Conservation (phyloP, 1,140 invertebrate species). For the Drosophila varians region DNA sequence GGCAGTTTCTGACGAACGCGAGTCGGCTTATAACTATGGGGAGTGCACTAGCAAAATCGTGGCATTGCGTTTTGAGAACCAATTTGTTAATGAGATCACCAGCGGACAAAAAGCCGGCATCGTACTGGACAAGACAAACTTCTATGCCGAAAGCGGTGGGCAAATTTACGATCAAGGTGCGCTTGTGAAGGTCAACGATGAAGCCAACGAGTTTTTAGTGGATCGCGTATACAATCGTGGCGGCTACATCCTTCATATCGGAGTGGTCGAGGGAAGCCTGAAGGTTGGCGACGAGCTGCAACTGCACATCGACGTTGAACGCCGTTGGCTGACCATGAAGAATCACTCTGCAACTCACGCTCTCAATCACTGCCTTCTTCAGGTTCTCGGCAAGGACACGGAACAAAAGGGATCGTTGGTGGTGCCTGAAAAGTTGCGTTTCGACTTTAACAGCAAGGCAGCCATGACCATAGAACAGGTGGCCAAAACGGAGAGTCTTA, state of each 20-base stretch:
- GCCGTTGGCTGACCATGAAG: constrained; percentile 96
- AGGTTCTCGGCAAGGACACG: constrained; percentile 94
- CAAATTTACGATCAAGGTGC: constrained; percentile 99
- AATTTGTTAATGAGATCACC: constrained; percentile 93
- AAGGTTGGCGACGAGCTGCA: constrained; percentile 94
- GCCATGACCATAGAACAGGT: constrained; percentile 95
- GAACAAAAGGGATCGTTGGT: constrained; percentile 99
- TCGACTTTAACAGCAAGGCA: constrained; percentile 98
- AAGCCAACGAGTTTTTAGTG: constrained; percentile 95
- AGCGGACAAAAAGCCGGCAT: constrained; percentile 96
- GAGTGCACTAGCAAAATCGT: constrained; percentile 88
- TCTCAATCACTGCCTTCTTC: constrained; percentile 96
- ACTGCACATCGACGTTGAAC: constrained; percentile 92
- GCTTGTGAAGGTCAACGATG: constrained; percentile 93
- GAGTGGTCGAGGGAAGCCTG: constrained; percentile 93
- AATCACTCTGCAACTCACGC: constrained; percentile 99
- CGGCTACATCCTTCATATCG: constrained; percentile 97
- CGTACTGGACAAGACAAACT: constrained; percentile 96
- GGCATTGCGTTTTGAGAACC: constrained; percentile 89
- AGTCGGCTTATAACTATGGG: constrained; percentile 89
- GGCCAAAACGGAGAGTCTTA: constrained; percentile 92
- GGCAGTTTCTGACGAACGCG: constrained; percentile 86
- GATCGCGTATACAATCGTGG: constrained; percentile 98
- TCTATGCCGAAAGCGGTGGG: constrained; percentile 99
- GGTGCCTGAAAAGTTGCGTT: constrained; percentile 96